These are phyloP conservation scores for Hippocampus zosterae DNA, from an alignment of 2,113 vertebrate species.

Conservation along the genomic window DNA sequence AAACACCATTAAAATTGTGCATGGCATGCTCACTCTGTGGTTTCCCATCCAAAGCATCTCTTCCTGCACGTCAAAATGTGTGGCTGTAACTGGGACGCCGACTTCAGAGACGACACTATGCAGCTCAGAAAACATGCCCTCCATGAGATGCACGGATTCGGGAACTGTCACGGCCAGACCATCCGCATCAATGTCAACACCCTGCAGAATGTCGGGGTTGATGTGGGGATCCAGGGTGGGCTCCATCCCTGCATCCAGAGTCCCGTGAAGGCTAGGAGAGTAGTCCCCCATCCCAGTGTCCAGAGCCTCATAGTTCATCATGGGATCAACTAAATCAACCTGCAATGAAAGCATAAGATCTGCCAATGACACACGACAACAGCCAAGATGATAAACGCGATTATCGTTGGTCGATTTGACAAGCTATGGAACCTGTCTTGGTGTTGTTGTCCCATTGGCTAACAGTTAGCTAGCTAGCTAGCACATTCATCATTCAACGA, in stretches of 20 bases:
- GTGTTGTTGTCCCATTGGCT: background rate
- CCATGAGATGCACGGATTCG: constrained; percentile 87
- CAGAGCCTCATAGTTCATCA: constrained; percentile 93
- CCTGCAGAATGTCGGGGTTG: constrained; percentile 80
- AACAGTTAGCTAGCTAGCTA: background rate
- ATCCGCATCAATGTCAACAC: constrained; percentile 87
- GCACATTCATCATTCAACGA: background rate
- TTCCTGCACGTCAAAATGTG: constrained; percentile 93
- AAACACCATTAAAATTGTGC: background rate
- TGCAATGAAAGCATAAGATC: constrained; percentile 10
- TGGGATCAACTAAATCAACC: constrained; percentile 38
- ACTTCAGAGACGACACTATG: constrained; percentile 92
- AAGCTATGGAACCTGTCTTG: background rate
- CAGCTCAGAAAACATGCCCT: constrained; percentile 93
- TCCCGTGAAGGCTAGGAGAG: constrained; percentile 64
- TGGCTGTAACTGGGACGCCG: constrained; percentile 85
- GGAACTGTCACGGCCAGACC: constrained; percentile 77
- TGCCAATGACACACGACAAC: background rate
- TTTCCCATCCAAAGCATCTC: constrained; percentile 97
- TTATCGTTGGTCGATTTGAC: background rate
- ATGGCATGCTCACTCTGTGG: constrained; percentile 80
- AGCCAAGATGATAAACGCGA: too few species aligned
- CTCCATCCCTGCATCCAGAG: constrained; percentile 77
- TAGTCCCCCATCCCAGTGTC: constrained; percentile 87
- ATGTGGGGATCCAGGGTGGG: constrained; percentile 84